Percentiles rank a stretch among this genome's conserved stretches.
phyloP scores from a whole-genome alignment of 2,113 vertebrate species.

The Phrynosoma blainvillii region DNA sequence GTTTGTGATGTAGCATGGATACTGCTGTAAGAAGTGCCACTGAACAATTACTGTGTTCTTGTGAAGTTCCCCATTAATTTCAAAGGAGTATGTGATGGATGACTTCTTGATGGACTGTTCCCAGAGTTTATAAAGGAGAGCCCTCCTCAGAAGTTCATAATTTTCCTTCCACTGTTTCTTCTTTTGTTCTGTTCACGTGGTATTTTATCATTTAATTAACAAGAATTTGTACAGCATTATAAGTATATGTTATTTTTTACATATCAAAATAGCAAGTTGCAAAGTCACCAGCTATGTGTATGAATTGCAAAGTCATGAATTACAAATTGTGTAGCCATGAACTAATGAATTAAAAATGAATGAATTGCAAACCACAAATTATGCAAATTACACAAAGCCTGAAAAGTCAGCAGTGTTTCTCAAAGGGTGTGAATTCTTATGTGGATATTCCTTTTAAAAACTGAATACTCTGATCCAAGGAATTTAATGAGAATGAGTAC shows the following conservation, averaged over 20 bases:
- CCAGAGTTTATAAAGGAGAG: background rate
- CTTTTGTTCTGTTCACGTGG: background rate
- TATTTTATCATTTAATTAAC: background rate
- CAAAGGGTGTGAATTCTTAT: slow-evolving; percentile 16
- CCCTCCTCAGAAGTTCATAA: background rate
- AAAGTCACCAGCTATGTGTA: slow-evolving; percentile 13
- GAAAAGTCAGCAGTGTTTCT: slow-evolving; percentile 15
- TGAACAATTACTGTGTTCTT: background rate
- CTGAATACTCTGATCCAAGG: slow-evolving; percentile 11
- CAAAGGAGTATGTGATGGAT: too few relatives aligned
- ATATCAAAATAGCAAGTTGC: slow-evolving; percentile 19
- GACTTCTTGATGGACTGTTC: background rate
- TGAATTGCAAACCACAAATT: slow-evolving; percentile 27
- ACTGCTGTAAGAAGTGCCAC: background rate
- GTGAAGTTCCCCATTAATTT: background rate
- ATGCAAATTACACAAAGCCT: slow-evolving; percentile 14
- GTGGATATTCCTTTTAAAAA: slow-evolving; percentile 28
- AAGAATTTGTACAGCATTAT: background rate
- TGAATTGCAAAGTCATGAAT: slow-evolving; percentile 31
- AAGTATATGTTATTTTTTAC: background rate
- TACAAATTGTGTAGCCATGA: slow-evolving; percentile 7
- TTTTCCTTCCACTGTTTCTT: background rate
- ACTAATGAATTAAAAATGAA: slow-evolving; percentile 34
- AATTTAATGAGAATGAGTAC: slow-evolving; percentile 20
- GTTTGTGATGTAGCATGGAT: background rate